Evolutionary conservation across 2,888 invertebrate genomes (phyloP).

Genomic region (Zaprionus bogoriensis): DNA sequence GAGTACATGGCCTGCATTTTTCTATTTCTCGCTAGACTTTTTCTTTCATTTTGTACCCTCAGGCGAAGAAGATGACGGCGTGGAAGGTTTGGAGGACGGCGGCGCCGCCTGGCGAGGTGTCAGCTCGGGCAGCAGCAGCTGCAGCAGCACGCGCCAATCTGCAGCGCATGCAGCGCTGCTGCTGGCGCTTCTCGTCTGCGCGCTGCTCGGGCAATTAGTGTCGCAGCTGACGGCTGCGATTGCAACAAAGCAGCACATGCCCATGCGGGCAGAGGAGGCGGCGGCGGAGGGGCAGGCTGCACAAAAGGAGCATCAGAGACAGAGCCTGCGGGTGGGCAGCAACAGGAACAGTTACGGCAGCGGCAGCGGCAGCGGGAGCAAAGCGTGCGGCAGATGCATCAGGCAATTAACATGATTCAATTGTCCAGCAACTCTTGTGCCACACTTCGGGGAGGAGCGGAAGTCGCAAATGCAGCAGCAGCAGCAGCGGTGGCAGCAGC

Average conservation of each 20-base stretch:
- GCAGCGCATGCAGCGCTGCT: constrained; percentile 51
- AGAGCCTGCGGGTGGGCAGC: constrained; percentile 39
- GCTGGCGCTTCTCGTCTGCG: too few relatives aligned
- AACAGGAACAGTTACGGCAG: constrained; percentile 25
- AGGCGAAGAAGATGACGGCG: constrained; percentile 68
- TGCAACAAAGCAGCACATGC: constrained; percentile 47
- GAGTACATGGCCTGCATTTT: constrained; percentile 63
- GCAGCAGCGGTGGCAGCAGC: constrained; percentile 10
- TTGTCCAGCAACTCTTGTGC: constrained; percentile 74
- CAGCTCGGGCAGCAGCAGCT: constrained; percentile 34
- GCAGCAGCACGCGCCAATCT: constrained; percentile 27
- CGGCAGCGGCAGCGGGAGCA: constrained; percentile 32
- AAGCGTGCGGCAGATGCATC: constrained; percentile 59
- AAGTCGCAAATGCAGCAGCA: constrained; percentile 21
- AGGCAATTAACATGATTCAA: constrained; percentile 77
- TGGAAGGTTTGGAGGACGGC: constrained; percentile 61
- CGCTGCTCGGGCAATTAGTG: constrained; percentile 70
- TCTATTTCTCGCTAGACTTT: constrained; percentile 78
- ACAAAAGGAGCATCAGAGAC: constrained; percentile 21
- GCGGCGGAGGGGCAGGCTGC: constrained; percentile 20
- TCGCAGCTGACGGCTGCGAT: constrained; percentile 46
- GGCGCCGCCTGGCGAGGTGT: constrained; percentile 69
- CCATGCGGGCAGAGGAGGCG: constrained; percentile 13
- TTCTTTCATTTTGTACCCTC: constrained; percentile 80
- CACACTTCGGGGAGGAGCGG: constrained; percentile 64